Percentiles rank a stretch among this genome's conserved stretches.
These are phyloP conservation scores for Chaunax sp. DNA, from an alignment of 2,797 vertebrate species.

Conservation along the genomic window DNA sequence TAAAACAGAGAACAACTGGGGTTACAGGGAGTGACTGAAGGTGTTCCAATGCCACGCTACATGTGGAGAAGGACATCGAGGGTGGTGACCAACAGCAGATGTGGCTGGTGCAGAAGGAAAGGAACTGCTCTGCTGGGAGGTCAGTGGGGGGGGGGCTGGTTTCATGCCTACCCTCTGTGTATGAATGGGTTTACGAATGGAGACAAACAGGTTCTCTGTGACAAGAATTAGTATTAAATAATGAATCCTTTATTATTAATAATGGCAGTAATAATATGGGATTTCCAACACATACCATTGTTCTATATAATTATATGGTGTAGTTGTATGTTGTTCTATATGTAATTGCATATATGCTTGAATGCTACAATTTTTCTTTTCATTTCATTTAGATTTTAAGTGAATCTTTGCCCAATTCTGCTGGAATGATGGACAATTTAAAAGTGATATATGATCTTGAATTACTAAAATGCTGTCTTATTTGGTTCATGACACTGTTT, in stretches of 20 bases:
- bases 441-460: background rate
- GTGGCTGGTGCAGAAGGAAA: constrained; percentile 17
- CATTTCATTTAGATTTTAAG: background rate
- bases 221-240: no score
- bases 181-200: constrained; percentile 5
- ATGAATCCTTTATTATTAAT: no score
- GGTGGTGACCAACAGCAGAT: constrained; percentile 5
- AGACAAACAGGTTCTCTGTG: no score
- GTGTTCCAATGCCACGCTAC: constrained; percentile 28
- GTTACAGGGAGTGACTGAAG: background rate
- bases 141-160: constrained; percentile 19
- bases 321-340: background rate
- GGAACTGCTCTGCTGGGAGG: constrained; percentile 31
- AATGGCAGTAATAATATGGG: no score
- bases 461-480: background rate
- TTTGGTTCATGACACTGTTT: background rate
- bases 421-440: background rate
- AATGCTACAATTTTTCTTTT: background rate
- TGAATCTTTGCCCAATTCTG: background rate
- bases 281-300: background rate
- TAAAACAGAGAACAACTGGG: background rate
- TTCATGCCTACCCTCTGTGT: constrained; percentile 13
- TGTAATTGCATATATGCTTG: background rate
- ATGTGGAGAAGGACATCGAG: constrained; percentile 24
- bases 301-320: background rate